Evolutionary conservation across 2,888 invertebrate genomes (phyloP).

Genomic region (Argyresthia goedartella): DNA sequence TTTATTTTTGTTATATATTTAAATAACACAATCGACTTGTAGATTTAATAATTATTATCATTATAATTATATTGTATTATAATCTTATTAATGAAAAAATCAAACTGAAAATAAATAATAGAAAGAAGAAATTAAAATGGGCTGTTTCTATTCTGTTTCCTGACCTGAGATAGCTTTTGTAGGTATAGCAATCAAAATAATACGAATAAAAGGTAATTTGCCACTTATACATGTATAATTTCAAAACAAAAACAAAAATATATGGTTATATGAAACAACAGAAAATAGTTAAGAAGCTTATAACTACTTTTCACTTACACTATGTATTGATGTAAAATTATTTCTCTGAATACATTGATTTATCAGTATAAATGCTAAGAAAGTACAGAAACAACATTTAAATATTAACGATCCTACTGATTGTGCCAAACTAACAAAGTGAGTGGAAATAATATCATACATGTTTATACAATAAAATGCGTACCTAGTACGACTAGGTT

Average conservation of each 20-base stretch:
- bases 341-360: neutral
- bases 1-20: conserved; percentile 68
- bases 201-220: no score
- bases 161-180: neutral
- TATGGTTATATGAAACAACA: neutral
- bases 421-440: neutral
- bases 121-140: conserved; percentile 38
- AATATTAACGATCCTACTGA: neutral
- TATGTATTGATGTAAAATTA: no score
- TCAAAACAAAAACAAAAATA: neutral
- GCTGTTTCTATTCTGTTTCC: conserved; percentile 16
- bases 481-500: no score
- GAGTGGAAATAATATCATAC: no score
- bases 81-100: conserved; percentile 71
- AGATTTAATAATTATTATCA: conserved; percentile 70
- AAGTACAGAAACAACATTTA: neutral
- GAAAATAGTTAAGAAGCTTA: neutral
- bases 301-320: neutral
- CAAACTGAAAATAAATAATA: conserved; percentile 69
- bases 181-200: no score
- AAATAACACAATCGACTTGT: conserved; percentile 68
- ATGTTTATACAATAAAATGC: no score
- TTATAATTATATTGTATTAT: conserved; percentile 72
- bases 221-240: conserved; percentile 16
- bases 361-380: conserved; percentile 1